These are phyloP conservation scores for Actinemys pallida DNA, from an alignment of 2,113 vertebrate genomes.

Conservation along the genomic window DNA sequence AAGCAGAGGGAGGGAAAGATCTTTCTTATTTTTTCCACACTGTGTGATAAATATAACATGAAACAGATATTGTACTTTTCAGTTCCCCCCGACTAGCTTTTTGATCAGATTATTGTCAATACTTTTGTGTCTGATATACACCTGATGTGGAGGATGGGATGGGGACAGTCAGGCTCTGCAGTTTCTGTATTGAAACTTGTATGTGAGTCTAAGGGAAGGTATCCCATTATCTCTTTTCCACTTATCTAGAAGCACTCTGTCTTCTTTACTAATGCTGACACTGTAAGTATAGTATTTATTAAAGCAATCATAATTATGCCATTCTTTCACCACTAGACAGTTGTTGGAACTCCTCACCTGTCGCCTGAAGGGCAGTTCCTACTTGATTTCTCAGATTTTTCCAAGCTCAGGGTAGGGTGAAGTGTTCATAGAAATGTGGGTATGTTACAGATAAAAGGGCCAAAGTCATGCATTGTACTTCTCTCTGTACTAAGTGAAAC, in stretches of 20 bases:
- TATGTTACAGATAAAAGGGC: slow-evolving; percentile 1
- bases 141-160: not conserved
- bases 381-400: slow-evolving; percentile 65
- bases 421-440: slow-evolving; percentile 40
- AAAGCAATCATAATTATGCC: slow-evolving; percentile 64
- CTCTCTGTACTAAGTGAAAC: slow-evolving; percentile 21
- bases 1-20: not conserved
- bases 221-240: slow-evolving; percentile 31
- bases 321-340: slow-evolving; percentile 7
- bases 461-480: slow-evolving; percentile 18
- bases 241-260: slow-evolving; percentile 38
- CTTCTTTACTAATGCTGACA: slow-evolving; percentile 20
- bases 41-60: not conserved
- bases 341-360: slow-evolving; percentile 68
- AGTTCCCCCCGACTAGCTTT: not conserved
- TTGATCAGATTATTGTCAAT: no score
- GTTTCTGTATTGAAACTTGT: slow-evolving; percentile 11
- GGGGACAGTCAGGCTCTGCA: not conserved
- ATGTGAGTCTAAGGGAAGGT: rapidly evolving
- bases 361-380: slow-evolving; percentile 47
- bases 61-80: not conserved
- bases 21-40: not conserved
- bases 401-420: slow-evolving; percentile 19
- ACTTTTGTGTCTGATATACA: not conserved
- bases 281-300: slow-evolving; percentile 40